Evolutionary conservation across 2,113 vertebrate species (phyloP).

Genomic region (Ceyx cyanopectus): DNA sequence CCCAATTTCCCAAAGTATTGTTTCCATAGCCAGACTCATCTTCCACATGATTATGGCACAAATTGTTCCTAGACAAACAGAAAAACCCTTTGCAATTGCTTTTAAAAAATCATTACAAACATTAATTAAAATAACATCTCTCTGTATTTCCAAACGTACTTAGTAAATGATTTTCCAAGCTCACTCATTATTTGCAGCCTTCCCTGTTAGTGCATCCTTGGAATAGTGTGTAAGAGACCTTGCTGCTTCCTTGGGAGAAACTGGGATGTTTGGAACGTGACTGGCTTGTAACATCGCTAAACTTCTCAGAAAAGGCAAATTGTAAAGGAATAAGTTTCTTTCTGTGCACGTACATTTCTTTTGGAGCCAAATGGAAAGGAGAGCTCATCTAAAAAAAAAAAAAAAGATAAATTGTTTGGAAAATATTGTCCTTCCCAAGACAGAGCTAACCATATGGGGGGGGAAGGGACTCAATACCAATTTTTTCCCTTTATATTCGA

Average conservation of each 20-base stretch:
- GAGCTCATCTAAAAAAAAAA: neutral
- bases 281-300: slow-evolving; percentile 14
- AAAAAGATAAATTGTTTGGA: slow-evolving; percentile 50
- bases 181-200: neutral
- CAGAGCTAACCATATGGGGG: slow-evolving; percentile 1
- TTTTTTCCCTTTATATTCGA: neutral
- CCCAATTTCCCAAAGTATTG: neutral
- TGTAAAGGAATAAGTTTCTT: slow-evolving; percentile 2
- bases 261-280: slow-evolving; percentile 26
- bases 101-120: neutral
- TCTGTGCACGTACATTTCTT: slow-evolving; percentile 15
- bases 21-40: neutral
- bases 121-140: neutral
- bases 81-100: neutral
- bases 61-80: neutral
- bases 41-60: neutral
- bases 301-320: slow-evolving; percentile 42
- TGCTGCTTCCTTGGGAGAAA: slow-evolving; percentile 2
- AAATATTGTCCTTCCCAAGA: slow-evolving; percentile 54
- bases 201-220: neutral
- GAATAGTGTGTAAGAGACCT: neutral
- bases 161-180: neutral
- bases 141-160: neutral
- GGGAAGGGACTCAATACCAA: slow-evolving; percentile 28
- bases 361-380: slow-evolving; percentile 57